Evolutionary conservation across 1,140 invertebrate genomes (phyloP).

Genomic region (Thaumetopoea pityocampa): DNA sequence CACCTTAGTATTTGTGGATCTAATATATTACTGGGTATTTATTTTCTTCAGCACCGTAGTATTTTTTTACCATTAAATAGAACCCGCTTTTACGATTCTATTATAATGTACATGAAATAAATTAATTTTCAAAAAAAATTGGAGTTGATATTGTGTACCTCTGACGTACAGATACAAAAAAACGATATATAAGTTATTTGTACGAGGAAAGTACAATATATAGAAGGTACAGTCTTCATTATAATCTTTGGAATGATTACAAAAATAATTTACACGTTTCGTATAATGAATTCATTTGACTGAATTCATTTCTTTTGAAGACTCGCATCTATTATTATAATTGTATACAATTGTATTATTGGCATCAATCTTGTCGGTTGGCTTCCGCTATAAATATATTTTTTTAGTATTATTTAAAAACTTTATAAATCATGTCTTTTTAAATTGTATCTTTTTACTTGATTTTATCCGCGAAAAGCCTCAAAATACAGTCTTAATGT

Average conservation of each 20-base stretch:
- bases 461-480: slow-evolving; percentile 48
- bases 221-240: slow-evolving; percentile 37
- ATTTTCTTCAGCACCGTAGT: too few species aligned
- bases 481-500: slow-evolving; percentile 55
- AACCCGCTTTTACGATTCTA: too few species aligned
- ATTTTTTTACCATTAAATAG: too few species aligned
- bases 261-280: slow-evolving; percentile 22
- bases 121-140: too few species aligned
- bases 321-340: slow-evolving; percentile 10
- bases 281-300: not conserved
- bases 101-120: too few species aligned
- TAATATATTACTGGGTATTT: too few species aligned
- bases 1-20: too few species aligned
- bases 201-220: too few species aligned
- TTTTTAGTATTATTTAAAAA: slow-evolving; percentile 27
- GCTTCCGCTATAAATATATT: slow-evolving; percentile 30
- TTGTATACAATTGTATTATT: slow-evolving; percentile 21
- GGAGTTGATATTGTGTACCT: too few species aligned
- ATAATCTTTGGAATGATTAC: slow-evolving; percentile 58
- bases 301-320: slow-evolving; percentile 4
- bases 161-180: too few species aligned
- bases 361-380: slow-evolving; percentile 40
- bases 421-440: slow-evolving; percentile 44
- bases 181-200: too few species aligned
- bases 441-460: slow-evolving; percentile 37